These are phyloP conservation scores for Rhadinocentrus ornatus DNA, from an alignment of 2,797 vertebrate species.

Conservation along the genomic window DNA sequence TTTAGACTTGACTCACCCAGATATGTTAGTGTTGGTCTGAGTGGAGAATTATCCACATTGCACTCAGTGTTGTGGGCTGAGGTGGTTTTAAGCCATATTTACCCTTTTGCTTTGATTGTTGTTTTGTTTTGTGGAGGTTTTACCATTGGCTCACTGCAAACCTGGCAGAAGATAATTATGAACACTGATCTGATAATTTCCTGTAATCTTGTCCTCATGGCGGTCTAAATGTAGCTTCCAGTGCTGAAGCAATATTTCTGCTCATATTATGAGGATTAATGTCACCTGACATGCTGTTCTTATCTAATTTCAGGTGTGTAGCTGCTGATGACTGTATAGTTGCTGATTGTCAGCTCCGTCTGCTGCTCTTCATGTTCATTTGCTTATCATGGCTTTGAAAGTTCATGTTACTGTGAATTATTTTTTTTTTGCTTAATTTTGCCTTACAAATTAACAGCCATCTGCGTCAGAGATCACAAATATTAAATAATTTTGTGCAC, in stretches of 20 bases:
- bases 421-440: background rate
- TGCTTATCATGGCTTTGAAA: conserved; percentile 9
- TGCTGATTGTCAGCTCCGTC: conserved; percentile 4
- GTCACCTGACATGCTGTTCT: conserved; percentile 8
- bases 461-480: background rate
- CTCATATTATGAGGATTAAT: conserved; percentile 15
- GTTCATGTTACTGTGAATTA: background rate
- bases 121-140: background rate
- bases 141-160: conserved; percentile 5
- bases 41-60: background rate
- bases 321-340: conserved; percentile 25
- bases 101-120: conserved; percentile 3
- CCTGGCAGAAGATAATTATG: conserved; percentile 15
- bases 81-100: conserved; percentile 19
- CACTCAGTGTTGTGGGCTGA: background rate
- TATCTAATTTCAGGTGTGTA: conserved; percentile 11
- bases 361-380: conserved; percentile 11
- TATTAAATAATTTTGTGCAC: background rate
- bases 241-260: background rate
- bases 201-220: conserved; percentile 5
- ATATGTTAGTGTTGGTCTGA: conserved; percentile 5
- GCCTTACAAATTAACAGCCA: background rate
- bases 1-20: background rate
- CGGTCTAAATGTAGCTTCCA: background rate
- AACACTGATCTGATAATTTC: conserved; percentile 11